Base-by-base conservation (phyloP, 2,888 invertebrate genomes). In the Cybosia mesomella region DNA sequence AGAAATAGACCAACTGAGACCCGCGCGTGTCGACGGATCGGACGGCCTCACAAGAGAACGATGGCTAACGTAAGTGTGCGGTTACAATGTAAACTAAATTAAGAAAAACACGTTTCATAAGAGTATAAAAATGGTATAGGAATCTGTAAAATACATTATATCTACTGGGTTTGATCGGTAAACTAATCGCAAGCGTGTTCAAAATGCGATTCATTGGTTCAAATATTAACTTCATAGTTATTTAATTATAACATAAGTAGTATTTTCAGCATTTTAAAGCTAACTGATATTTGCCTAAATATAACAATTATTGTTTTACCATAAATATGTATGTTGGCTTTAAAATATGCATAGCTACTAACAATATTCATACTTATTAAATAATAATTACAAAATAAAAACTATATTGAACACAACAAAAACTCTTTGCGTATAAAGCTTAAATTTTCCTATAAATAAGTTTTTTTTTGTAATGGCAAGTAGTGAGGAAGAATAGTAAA, bases 381-480 rank as follows among this genome's bases (percentile, higher is more conserved):
- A 64, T 60, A 68, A 75, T 70, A 72, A 70, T 73, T 74, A 77
- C 49, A 66, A 70, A 60, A 71, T 69, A n/a, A 64, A 71, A 68
- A 58, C 67, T 68, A 77, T 68, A 65, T 64, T 80, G 75, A 82
- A 80, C 75, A 79, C 68, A 80, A 53, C 61, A 36, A 54, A 63
- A 66, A 66, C 68, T 77, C 74, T 70, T 70, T 65, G 22, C 66
- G 22, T 74, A 64, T 3, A 15, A 66, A 67, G 36, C 39, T 66
- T 68, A 49, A 18, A 49, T 58, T 63, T 13, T 58, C 54, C 13
- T 68, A 58, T 5, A 39, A 8, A n/a, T 11, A n/a, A 15, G 22
- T 39, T 58, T 53, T 58, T n/a, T 49, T 58, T 34, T 39, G n/a
- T 67, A 49, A 65, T 43, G 63, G 55, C 73, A 75, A 75, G 58